These are phyloP conservation scores for Larimichthys crocea DNA, from an alignment of 2,113 vertebrate genomes.

Conservation along the genomic window DNA sequence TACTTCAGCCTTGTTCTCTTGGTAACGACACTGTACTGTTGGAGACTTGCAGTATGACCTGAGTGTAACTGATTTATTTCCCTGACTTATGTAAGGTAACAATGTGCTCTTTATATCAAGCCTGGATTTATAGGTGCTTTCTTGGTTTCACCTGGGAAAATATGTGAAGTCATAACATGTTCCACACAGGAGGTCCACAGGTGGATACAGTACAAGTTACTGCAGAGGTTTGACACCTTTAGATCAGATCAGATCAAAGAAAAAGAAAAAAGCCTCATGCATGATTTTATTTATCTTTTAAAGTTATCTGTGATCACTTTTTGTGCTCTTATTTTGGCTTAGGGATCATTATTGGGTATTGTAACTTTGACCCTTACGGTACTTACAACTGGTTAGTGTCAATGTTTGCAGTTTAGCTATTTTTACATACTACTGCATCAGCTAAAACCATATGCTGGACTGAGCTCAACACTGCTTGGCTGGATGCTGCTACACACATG, in stretches of 20 bases:
- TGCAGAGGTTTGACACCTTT: background rate
- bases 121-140: background rate
- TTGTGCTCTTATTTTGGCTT: background rate
- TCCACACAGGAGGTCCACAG: background rate
- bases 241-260: background rate
- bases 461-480: slow-evolving; percentile 14
- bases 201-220: background rate
- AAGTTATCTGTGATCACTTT: background rate
- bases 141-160: background rate
- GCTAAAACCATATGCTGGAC: slow-evolving; percentile 38
- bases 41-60: background rate
- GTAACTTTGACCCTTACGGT: background rate
- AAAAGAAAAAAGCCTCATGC: background rate
- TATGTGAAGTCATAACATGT: background rate
- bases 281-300: background rate
- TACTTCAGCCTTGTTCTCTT: background rate
- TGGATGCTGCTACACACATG: slow-evolving; percentile 51
- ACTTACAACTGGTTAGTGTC: background rate
- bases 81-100: background rate
- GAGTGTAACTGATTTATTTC: background rate
- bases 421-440: slow-evolving; percentile 24
- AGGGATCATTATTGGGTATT: background rate
- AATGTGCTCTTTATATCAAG: background rate
- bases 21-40: background rate
- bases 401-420: slow-evolving; percentile 7